Conservation (phyloP, 2,113 vertebrate species). For the Pedetes capensis region DNA sequence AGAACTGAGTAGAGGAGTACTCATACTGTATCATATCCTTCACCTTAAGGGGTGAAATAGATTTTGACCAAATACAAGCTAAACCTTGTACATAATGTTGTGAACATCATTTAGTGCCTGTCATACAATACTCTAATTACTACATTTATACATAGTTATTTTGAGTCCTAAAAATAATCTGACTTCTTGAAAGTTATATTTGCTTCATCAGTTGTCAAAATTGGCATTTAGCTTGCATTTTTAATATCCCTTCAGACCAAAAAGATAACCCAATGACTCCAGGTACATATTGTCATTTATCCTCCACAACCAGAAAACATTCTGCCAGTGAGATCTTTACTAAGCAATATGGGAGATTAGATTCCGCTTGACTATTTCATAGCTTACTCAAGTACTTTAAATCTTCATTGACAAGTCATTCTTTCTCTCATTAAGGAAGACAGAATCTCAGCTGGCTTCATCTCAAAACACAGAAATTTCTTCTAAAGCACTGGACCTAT, state of each 20-base stretch:
- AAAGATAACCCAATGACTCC: not conserved
- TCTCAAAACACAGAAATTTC: slow-evolving; percentile 40
- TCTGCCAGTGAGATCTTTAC: not conserved
- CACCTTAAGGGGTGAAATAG: not conserved
- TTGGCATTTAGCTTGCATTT: slow-evolving; percentile 21
- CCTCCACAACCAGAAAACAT: not conserved
- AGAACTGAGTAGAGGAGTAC: not conserved
- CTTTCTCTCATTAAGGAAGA: slow-evolving; percentile 41
- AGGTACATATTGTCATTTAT: slow-evolving; percentile 1
- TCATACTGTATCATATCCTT: not conserved
- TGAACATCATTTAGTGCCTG: not conserved
- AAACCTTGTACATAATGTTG: not conserved
- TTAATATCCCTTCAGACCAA: not conserved
- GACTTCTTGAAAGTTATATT: not conserved
- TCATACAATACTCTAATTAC: not conserved
- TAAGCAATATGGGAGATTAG: slow-evolving; percentile 2
- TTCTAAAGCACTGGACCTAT: slow-evolving; percentile 28
- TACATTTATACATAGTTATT: not conserved
- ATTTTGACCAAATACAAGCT: not conserved
- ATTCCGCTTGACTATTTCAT: slow-evolving; percentile 53
- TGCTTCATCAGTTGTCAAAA: not conserved
- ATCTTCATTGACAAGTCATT: slow-evolving; percentile 45
- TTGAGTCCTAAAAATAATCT: not conserved
- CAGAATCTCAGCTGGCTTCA: slow-evolving; percentile 31
- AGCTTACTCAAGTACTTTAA: slow-evolving; percentile 51